Base-by-base conservation (phyloP, 2,888 invertebrate species). In the Apoderus coryli region DNA sequence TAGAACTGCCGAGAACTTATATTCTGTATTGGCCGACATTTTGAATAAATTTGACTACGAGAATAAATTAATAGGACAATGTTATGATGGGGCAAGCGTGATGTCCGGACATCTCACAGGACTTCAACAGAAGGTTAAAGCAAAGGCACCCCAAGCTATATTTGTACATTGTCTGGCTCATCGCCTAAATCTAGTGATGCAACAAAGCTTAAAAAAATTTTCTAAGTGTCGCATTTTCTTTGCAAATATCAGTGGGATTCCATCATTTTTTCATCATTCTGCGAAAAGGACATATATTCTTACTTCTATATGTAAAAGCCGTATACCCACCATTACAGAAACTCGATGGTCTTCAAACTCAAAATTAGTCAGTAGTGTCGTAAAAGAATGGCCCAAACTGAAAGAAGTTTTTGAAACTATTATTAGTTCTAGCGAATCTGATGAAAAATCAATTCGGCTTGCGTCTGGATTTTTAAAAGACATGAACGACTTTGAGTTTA, bases 81-180 rank as follows among this genome's bases (percentile, higher is more conserved):
- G 41, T 31, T 46, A 35, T 30, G 43, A 45, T 32, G 45, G 46
- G 1, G 41, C 43, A 2, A 32, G 35, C 24, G 42, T 43, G 7
- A 36, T 37, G 35, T 19, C 38, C 9, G 35, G 32, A 5, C 32
- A 37, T 14, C 19, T 40, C 16, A 27, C 31, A 22, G 31, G 19
- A 12, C 28, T 37, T 14, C 34, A 35, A 16, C 30, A 26, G 31
- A 38, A 33, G 38, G 29, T 44, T 14, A 40, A 37, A 35, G 33
- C 36, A 13, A 15, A 19, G 11, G 40, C 35, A n/a, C 40, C 42
- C 4, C 34, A 33, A 31, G 43, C 38, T 10, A 22, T 31, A 10
- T 34, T 34, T 34, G 31, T 33, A 11, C 30, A 32, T 25, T 33
- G 27, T 14, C 10, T 38, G 23, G 39, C 44, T 4, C 42, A 44